Evolutionary conservation across 1,140 invertebrate species (phyloP), one percentile per base, ranked within the genome.

Genomic region (Lordiphosa stackelbergi): DNA sequence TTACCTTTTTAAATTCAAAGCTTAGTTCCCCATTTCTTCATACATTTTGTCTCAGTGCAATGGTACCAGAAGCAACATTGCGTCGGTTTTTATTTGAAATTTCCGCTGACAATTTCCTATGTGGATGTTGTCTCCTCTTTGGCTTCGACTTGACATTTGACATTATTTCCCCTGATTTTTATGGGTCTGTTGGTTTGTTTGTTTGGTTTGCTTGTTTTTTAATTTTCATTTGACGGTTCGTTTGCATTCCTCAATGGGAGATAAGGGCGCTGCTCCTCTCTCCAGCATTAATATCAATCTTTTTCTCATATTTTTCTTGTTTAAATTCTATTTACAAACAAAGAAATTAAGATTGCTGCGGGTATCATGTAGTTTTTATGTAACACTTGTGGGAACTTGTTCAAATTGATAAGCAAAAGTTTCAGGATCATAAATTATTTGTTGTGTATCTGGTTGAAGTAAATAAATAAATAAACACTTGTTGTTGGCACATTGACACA

Each of bases 401-500:
- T 12, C n/a, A 55, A 10, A 41, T 55, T 69, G 73, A 73, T 78
- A 78, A 69, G 28, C 53, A 53, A 16, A 48, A 53, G 22, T 3
- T 3, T 24, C 5, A 5, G 5, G 22, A 53, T 58, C 60, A 42
- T 79, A 81, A 81, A 81, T 71, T 81, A 81, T 71, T 48, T 5
- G 31, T 19, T 19, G 19, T 3, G 19, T 19, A 19, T 19, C 19
- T 19, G 19, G 19, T 19, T 19, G 19, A 19, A 19, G 19, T 19
- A 19, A 19, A 19, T 19, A 38, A 48, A 60, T 48, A 65, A 81
- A 83, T 45, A 83, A 51, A 62, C 75, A 81, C 75, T 81, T 81
- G 75, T 83, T 72, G 53, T n/a, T n/a, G n/a, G n/a, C n/a, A 48
- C 69, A 61, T 47, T 69, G 56, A 83, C 75, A 83, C 75, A 55